Base-by-base conservation (phyloP, 92 coral and sea anemone species). In the Porites lobata region DNA sequence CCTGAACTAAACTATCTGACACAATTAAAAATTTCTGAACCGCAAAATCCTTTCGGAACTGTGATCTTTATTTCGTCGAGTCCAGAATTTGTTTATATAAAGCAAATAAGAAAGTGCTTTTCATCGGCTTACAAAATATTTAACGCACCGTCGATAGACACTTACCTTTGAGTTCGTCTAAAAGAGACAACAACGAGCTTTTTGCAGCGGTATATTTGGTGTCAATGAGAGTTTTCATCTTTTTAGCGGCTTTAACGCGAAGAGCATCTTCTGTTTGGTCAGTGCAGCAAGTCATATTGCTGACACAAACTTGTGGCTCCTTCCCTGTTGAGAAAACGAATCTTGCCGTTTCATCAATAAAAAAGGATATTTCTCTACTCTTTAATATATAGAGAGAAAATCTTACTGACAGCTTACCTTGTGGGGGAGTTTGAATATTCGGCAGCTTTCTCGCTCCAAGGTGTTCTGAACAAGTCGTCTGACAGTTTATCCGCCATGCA, bases 111-210 rank as follows among this genome's bases (percentile, higher is more conserved):
- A 21, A 61, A 84, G 87, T 84, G 80, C 80, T 74, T 84, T 75
- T 73, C 87, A 61, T 47, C 87, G 65, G 63, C 74, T 74, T 84
- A 84, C 65, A 84, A 84, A 84, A 84, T 74, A 84, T 75, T 62
- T 64, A 62, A 84, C 80, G 74, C 74, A 73, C 73, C 15, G 58
- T 57, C 71, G 79, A 87, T 69, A 54, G 77, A 53, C 65, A 59
- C 95, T 86, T 91, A 96, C 99, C 95, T 98, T 91, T 91, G 17
- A 98, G 88, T 68, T 91, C 96, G 68, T 86, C 93, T 50, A 91
- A 85, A 24, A 95, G 90, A 5, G 91, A 69, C 81, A 85, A 32
- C 63, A 94, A 70, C 14, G 92, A 86, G 15, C 86, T 79, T 76
- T 85, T 92, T 6, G 91, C 86, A 21, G 89, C 91, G 24, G 85